Evolutionary conservation across 2,113 vertebrate genomes (phyloP).

Genomic region (Hassar affinis): DNA sequence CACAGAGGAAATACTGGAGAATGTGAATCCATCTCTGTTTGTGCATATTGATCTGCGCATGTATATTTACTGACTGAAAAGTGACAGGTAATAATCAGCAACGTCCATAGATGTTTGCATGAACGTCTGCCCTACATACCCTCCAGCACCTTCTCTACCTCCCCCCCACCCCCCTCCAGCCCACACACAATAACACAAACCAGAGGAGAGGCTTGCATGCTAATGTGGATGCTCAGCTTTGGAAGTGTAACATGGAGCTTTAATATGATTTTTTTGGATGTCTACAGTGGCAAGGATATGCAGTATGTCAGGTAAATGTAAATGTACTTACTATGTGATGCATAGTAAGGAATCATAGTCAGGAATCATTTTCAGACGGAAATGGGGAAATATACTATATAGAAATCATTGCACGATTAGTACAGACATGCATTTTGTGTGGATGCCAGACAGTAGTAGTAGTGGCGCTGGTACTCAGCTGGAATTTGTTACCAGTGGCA

Average conservation of each 20-base stretch:
- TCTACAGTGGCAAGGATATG: not conserved
- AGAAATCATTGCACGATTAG: not conserved
- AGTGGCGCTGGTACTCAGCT: not conserved
- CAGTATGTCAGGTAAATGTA: not conserved
- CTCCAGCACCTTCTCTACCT: not conserved
- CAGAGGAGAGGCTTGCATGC: conserved; percentile 17
- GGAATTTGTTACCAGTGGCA: not conserved
- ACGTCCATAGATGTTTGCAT: conserved; percentile 2
- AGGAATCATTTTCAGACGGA: not conserved
- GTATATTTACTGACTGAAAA: conserved; percentile 18
- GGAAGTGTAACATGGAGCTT: not conserved
- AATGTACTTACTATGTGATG: not conserved
- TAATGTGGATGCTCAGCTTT: conserved; percentile 13
- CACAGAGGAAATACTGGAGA: not conserved
- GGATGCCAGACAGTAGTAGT: not conserved
- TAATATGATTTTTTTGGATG: not conserved
- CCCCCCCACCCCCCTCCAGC: not conserved
- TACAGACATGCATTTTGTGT: not conserved
- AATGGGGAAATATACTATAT: not conserved
- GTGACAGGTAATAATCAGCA: conserved; percentile 19
- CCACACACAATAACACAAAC: not conserved
- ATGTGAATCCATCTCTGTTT: not conserved
- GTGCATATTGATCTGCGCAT: conserved; percentile 18
- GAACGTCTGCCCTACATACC: not conserved
- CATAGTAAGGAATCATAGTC: not conserved